Conservation (phyloP, 2,797 vertebrate species). For the Pitangus sulphuratus region DNA sequence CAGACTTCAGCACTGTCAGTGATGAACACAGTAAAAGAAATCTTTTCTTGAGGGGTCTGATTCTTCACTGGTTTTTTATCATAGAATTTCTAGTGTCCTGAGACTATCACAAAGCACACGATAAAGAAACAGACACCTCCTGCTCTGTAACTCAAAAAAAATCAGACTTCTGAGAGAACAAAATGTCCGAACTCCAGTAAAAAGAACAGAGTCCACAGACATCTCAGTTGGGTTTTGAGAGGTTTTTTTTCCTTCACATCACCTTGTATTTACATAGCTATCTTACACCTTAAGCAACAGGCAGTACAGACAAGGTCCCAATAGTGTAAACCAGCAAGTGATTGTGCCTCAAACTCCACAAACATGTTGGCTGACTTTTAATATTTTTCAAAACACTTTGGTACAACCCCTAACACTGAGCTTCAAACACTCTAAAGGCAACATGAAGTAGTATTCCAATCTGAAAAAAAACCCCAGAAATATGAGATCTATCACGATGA, state of each 20-base stretch:
- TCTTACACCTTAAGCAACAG: background rate
- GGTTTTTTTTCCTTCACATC: background rate
- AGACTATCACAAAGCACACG: background rate
- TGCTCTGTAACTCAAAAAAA: background rate
- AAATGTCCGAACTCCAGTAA: background rate
- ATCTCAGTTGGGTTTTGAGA: background rate
- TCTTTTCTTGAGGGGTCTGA: background rate
- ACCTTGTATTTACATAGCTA: background rate
- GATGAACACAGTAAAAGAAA: background rate
- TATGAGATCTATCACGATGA: background rate
- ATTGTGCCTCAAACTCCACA: background rate
- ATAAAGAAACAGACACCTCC: background rate
- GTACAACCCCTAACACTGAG: background rate
- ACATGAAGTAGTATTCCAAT: background rate
- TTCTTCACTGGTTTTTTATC: background rate
- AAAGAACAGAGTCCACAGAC: background rate
- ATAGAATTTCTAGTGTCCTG: background rate
- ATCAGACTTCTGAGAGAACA: background rate
- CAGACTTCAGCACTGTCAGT: background rate
- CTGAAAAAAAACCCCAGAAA: background rate
- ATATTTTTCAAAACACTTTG: background rate
- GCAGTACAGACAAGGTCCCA: background rate
- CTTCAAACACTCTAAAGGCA: background rate
- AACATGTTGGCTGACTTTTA: background rate
- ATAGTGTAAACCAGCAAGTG: fast-evolving